Base-by-base conservation (phyloP, 2,113 vertebrate genomes). In the Leucoraja erinaceus region DNA sequence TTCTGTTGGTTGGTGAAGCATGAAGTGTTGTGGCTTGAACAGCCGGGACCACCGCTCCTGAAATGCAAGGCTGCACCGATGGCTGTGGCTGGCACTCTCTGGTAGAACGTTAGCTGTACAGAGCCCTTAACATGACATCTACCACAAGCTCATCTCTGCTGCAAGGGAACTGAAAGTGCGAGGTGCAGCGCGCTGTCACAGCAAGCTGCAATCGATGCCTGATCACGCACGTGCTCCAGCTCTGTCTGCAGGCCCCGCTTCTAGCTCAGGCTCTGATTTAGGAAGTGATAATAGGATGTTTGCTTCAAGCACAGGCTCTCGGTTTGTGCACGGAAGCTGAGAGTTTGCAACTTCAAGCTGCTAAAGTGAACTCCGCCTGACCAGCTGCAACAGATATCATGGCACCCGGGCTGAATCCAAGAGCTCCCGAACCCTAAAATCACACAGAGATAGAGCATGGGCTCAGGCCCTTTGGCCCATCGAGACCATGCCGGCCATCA, bases 221-320 rank as follows among this genome's bases (percentile, higher is more conserved):
- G 68, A 25, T 10, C 28, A 66, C 90, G 90, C 90, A 70, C 10
- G 66, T 54, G 90, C 18, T 91, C 90, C 25, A 9, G 20, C 66
- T 72, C 6, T 38, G 66, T 72, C 90, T 33, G 38, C 31, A 14
- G 4, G 33, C 66, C 38, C 3, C 28, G 90, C 66, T 22, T 72
- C 33, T 54, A 25, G 31, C 54, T 74, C 68, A 66, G 54, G 20
- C 28, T 91, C 90, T 5, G 22, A 72, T 91, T 91, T 28, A 91
- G 90, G 90, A 91, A 91, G 90, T 91, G 68, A 68, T 68, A 91
- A 72, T 47, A 54, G 68, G 68, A 54, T 74, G 88, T 72, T 72
- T 91, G 88, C 16, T 70, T 72, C 5, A 47, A 6, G 90, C 38
- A 31, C 22, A 70, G 8, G 20, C 54, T 91, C 66, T 72, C 38